Conservation (phyloP, 2,113 vertebrate species). For the Neotragus moschatus region DNA sequence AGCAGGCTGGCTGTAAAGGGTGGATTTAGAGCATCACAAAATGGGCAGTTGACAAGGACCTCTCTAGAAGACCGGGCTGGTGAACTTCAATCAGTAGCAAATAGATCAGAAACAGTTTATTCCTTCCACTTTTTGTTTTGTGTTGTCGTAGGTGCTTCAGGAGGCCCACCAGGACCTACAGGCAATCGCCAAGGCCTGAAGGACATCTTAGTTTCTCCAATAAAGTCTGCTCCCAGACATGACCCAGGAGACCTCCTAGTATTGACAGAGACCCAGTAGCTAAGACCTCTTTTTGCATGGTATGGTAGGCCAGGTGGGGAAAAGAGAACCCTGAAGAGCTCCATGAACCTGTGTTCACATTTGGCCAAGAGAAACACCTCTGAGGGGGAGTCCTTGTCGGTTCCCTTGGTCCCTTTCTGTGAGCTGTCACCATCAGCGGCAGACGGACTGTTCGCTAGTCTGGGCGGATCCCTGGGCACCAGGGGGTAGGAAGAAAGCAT, state of each 20-base stretch:
- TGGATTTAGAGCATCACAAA: not conserved
- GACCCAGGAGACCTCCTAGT: not conserved
- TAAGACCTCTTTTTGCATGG: not conserved
- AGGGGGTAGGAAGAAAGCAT: not conserved
- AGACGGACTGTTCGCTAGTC: accelerated
- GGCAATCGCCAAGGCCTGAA: too few relatives aligned
- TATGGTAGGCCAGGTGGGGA: not conserved
- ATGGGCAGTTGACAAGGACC: too few relatives aligned
- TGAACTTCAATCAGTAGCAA: not conserved
- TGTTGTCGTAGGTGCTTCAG: not conserved
- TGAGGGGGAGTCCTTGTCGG: accelerated
- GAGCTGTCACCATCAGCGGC: not conserved
- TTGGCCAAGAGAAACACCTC: not conserved
- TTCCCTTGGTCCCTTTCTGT: not conserved
- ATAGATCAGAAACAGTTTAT: not conserved
- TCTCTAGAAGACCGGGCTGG: not conserved
- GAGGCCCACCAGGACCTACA: not conserved
- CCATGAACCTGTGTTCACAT: not conserved
- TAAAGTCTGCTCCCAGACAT: not conserved
- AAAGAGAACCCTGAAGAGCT: not conserved
- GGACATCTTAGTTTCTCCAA: not conserved
- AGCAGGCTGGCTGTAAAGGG: not conserved
- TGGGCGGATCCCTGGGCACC: accelerated
- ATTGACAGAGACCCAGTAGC: not conserved
- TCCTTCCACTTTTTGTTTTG: not conserved